Base-by-base conservation (phyloP, 2,113 vertebrate genomes). In the Elanus axillaris region DNA sequence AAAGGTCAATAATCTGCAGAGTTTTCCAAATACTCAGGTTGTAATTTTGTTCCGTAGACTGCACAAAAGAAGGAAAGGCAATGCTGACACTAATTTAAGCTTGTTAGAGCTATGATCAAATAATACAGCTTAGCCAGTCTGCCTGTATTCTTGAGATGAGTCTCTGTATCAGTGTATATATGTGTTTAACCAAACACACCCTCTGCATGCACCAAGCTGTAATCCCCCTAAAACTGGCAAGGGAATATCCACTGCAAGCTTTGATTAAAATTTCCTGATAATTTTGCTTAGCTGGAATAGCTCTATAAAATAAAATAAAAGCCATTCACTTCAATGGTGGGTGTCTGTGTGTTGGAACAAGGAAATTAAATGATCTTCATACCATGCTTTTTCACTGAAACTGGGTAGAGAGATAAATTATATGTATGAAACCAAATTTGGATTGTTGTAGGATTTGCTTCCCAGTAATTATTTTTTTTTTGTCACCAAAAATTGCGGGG, bases 141-240 rank as follows among this genome's bases (percentile, higher is more conserved):
- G 25, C 47, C 48, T 82, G 20, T 58, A 56, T 40, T 63, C 26
- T 20, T 42, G 69, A 20, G 34, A 31, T 23, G 48, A 67, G 22
- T 10, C 0, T 26, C 58, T 27, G 2, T 20, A 25, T 25, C 63
- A 22, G 8, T 14, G 5, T 0, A 1, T 14, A 60, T 67, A 36
- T 55, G 22, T 48, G 31, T 76, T 79, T 40, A 62, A 84, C 13
- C 16, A 85, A 72, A 60, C 14, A 32, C 47, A 45, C 10, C 5
- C 7, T 40, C n/a, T 59, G 31, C 4, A 1, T 56, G 31, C 36
- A 27, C 27, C 38, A 67, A 48, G 6, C 26, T 58, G 17, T 27
- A 64, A 69, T n/a, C 10, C 26, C 40, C 10, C 36, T 43, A 17
- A 22, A 55, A 59, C 7, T 83, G 25, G 16, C 62, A 86, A 75